Percentiles rank a stretch among this genome's conserved stretches.
Conservation (phyloP, 2,113 vertebrate species). For the Neomonachus schauinslandi region DNA sequence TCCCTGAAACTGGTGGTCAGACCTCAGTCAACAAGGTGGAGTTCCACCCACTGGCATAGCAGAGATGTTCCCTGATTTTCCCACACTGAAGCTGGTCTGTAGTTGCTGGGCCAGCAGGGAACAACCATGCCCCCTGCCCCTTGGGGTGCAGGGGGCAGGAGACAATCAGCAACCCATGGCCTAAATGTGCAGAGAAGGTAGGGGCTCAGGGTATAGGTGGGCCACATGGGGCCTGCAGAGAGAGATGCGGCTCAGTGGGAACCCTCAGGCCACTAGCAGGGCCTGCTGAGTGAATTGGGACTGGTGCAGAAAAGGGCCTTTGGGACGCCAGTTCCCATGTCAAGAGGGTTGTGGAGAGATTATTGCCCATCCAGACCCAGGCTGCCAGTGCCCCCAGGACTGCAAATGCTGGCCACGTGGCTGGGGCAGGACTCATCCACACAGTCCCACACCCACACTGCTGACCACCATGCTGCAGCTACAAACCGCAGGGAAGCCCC, state of each 20-base stretch:
- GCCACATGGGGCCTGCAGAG: background rate
- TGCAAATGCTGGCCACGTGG: background rate
- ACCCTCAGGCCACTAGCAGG: background rate
- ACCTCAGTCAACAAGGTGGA: background rate
- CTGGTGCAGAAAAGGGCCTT: background rate
- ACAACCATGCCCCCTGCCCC: too few relatives aligned
- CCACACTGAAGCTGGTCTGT: background rate
- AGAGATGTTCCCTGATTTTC: background rate
- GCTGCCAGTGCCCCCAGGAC: background rate
- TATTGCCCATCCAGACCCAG: background rate
- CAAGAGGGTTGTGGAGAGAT: background rate
- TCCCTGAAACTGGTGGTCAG: background rate
- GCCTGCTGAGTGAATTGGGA: background rate
- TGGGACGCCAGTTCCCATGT: background rate
- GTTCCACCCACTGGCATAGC: background rate
- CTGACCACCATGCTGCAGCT: too few relatives aligned
- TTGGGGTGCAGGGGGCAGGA: rapidly evolving
- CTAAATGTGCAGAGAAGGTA: background rate
- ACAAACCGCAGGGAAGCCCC: background rate
- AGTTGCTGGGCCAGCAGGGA: background rate
- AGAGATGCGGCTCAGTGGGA: background rate
- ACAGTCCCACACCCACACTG: background rate
- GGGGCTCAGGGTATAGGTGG: background rate
- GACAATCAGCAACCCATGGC: background rate
- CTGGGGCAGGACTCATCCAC: background rate